phyloP scores from a whole-genome alignment of 2,888 invertebrate genomes.

The Troides oblongomaculatus region DNA sequence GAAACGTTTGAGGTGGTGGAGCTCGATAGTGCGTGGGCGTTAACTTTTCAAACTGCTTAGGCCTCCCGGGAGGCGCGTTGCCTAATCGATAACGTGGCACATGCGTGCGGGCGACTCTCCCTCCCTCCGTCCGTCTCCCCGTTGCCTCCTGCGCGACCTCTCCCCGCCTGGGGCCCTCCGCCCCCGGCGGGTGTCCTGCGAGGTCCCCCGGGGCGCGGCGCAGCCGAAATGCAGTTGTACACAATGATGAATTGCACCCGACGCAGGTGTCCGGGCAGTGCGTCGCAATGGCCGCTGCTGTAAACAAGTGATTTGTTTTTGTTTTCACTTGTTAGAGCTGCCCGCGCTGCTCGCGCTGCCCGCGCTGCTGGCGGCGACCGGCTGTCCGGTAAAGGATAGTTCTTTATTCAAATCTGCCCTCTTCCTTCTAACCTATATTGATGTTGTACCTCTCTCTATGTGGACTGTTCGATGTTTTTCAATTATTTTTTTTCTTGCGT shows the following conservation, averaged over 20 bases:
- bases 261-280: conserved; percentile 7
- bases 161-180: conserved; percentile 6
- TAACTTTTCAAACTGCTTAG: conserved; percentile 16
- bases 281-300: conserved; percentile 4
- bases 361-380: background rate
- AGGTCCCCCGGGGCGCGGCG: conserved; percentile 37
- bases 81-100: conserved; percentile 39
- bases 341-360: too few relatives aligned
- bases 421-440: background rate
- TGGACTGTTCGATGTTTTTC: background rate
- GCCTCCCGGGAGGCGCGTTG: conserved; percentile 18
- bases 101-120: conserved; percentile 30
- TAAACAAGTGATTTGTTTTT: conserved; percentile 3
- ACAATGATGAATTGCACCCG: conserved; percentile 35
- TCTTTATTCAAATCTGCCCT: background rate
- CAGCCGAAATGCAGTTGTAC: conserved; percentile 17
- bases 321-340: conserved; percentile 3
- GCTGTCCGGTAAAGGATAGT: conserved; percentile 5
- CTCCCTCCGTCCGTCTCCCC: conserved; percentile 4
- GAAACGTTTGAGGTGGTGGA: too few relatives aligned
- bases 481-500: background rate
- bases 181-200: conserved; percentile 37
- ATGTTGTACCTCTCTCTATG: background rate
- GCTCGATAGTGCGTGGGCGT: background rate
- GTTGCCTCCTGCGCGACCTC: too few relatives aligned